A percentile compares a stretch with the other conserved stretches of the same genome.
Evolutionary conservation across 2,888 invertebrate species (phyloP).

Genomic region (Phaonia tiefii): DNA sequence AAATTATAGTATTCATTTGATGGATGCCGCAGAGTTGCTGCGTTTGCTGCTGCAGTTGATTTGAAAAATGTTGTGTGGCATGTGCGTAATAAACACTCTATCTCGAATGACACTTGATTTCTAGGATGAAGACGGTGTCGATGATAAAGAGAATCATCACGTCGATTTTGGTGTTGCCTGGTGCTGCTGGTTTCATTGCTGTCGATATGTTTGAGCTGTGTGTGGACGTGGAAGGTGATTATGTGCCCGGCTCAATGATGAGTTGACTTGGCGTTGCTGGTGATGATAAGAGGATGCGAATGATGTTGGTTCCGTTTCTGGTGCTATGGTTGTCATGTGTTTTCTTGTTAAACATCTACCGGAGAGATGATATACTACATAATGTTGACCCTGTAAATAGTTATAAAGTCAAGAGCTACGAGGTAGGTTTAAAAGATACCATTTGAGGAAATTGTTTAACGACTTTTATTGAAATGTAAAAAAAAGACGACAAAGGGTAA

Average conservation of each 20-base stretch:
- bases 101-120: conserved; percentile 62
- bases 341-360: too few species aligned
- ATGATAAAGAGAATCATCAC: not conserved
- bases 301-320: conserved; percentile 29
- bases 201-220: conserved; percentile 13
- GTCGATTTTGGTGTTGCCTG: not conserved
- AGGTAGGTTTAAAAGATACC: too few species aligned
- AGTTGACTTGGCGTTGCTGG: not conserved
- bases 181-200: not conserved
- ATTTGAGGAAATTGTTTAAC: too few species aligned
- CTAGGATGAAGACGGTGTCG: not conserved
- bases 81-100: conserved; percentile 68
- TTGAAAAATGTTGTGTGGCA: conserved; percentile 56
- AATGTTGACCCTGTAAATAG: too few species aligned
- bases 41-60: not conserved
- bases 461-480: too few species aligned
- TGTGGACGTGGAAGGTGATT: conserved; percentile 17
- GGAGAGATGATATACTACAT: too few species aligned
- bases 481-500: too few species aligned
- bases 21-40: not conserved
- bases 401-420: too few species aligned
- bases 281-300: conserved; percentile 19
- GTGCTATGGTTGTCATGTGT: conserved; percentile 54
- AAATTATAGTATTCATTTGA: conserved; percentile 21
- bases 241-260: not conserved